Conservation (phyloP, 1,140 invertebrate genomes). For the Lerema accius region DNA sequence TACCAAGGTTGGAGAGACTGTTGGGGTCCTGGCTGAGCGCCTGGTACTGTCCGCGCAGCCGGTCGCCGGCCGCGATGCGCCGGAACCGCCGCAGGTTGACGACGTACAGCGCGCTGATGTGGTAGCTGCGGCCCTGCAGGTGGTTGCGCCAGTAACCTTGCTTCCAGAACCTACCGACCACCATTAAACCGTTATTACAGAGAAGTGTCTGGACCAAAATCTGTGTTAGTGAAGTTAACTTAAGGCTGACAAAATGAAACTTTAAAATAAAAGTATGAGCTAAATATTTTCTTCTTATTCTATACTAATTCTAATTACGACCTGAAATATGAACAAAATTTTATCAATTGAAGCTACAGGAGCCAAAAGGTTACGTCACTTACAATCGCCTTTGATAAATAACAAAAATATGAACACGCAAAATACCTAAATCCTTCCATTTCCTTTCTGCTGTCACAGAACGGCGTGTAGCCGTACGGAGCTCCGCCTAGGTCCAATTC, state of each 20-base stretch:
- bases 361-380: too few species aligned
- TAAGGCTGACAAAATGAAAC: too few species aligned
- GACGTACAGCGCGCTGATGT: constrained; percentile 99
- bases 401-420: too few species aligned
- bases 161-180: constrained; percentile 96
- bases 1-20: constrained; percentile 97
- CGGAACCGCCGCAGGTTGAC: constrained; percentile 98
- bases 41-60: constrained; percentile 98
- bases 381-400: too few species aligned
- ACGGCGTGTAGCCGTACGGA: constrained; percentile 99
- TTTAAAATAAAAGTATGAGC: too few species aligned
- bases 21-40: constrained; percentile 98
- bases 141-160: constrained; percentile 99
- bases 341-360: too few species aligned
- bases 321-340: too few species aligned
- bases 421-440: constrained; percentile 98
- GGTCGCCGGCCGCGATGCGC: constrained; percentile 98
- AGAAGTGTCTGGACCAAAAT: too few species aligned
- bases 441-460: constrained; percentile 98
- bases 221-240: too few species aligned
- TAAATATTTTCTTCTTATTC: too few species aligned
- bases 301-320: too few species aligned
- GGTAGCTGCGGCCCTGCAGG: constrained; percentile 96
- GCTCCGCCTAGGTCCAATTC: constrained; percentile 98
- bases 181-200: too few species aligned